Evolutionary conservation across 2,113 vertebrate genomes (phyloP), one percentile per base, ranked within the genome.

Genomic region (Neolamprologus kungweensis): DNA sequence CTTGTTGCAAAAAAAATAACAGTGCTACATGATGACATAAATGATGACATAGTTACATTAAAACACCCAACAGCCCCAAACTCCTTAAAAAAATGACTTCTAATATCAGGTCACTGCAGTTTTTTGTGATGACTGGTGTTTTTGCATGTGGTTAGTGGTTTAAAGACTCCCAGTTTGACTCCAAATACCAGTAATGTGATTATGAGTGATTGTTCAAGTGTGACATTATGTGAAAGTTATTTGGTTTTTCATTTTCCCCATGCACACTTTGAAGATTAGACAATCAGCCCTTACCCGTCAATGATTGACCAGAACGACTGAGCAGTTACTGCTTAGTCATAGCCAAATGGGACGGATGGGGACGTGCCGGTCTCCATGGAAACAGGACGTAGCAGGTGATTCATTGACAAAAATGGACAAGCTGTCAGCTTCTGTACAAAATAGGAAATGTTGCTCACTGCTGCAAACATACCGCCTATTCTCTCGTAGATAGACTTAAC

Each of bases 401-500:
- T 89, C 85, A 90, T 5, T 88, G 51, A 90, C 63, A 19, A 85
- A 79, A 88, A 86, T 82, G 54, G 16, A 42, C 37, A 87, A 88
- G 86, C 35, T 37, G 57, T 68, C 35, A 79, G 85, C 73, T 84
- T 93, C 79, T 60, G 14, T 45, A 37, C 37, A 91, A 92, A 92
- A 82, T 45, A 71, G 58, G 83, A 89, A 86, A 85, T 8, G 33
- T 33, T 83, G 17, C 63, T 85, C 40, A 86, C 23, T 45, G 16
- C 50, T 68, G 14, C 23, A 85, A 75, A 91, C 51, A 51, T 88
- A 26, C 73, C 31, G 31, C 54, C 40, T 53, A 40, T 75, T 89
- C n/a, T 89, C 60, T 68, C 4, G 23, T 3, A n/a, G 40, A 45
- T 5, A 91, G 89, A 89, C 81, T 73, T 17, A 65, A 90, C 83